phyloP scores from a whole-genome alignment of 2,113 vertebrate species.

The Hemicordylus capensis region DNA sequence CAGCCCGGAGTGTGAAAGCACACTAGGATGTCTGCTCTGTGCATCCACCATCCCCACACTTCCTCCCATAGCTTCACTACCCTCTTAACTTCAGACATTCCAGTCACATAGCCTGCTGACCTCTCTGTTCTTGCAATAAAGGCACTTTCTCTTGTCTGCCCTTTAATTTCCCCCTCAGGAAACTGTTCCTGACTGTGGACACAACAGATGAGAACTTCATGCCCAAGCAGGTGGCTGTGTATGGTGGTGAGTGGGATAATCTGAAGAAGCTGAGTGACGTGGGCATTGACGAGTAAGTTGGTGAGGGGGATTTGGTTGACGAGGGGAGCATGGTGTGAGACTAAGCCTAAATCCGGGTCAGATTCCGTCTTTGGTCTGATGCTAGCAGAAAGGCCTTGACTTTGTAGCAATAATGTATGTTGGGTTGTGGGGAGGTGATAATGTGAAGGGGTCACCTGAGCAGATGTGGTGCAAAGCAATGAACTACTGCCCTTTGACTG shows the following conservation, averaged over 20 bases:
- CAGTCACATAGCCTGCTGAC: too few relatives aligned
- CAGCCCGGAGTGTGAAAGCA: too few relatives aligned
- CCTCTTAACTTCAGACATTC: too few relatives aligned
- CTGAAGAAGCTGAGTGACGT: slow-evolving; percentile 94
- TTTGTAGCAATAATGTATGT: background rate
- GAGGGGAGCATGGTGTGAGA: background rate
- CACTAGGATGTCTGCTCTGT: too few relatives aligned
- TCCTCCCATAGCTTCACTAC: too few relatives aligned
- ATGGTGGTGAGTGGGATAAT: slow-evolving; percentile 90
- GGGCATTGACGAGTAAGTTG: slow-evolving; percentile 91
- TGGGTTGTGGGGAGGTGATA: background rate
- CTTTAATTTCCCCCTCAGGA: slow-evolving; percentile 73
- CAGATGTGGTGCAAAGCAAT: background rate
- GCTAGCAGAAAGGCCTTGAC: background rate
- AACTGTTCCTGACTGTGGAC: slow-evolving; percentile 91
- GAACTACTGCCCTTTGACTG: background rate
- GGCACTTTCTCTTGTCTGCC: background rate
- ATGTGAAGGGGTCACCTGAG: background rate
- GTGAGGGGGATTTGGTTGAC: background rate
- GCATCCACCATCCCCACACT: too few relatives aligned
- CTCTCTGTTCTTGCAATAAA: too few relatives aligned
- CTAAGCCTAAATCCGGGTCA: background rate
- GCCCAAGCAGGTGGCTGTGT: slow-evolving; percentile 91
- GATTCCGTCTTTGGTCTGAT: background rate
- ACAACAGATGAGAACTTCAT: slow-evolving; percentile 97